Conservation (phyloP, 2,888 invertebrate genomes). For the Galerucella calmariensis region DNA sequence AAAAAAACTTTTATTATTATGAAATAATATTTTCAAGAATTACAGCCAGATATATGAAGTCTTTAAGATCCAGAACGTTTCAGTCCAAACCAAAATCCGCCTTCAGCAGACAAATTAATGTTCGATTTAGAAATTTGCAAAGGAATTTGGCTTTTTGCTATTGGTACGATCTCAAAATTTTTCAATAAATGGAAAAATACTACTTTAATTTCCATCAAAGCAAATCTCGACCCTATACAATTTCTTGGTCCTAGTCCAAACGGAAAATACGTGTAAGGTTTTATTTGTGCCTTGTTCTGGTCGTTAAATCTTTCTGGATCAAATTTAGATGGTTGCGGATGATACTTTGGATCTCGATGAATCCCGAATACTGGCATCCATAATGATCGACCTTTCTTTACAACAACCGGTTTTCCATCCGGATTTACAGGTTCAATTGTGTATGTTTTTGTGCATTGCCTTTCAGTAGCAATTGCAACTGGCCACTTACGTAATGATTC, state of each 20-base stretch:
- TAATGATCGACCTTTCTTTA: constrained; percentile 49
- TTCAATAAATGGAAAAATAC: constrained; percentile 55
- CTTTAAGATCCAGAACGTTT: constrained; percentile 29
- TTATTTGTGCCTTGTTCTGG: constrained; percentile 61
- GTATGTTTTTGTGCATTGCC: constrained; percentile 66
- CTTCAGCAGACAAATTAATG: constrained; percentile 47
- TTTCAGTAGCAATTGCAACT: constrained; percentile 57
- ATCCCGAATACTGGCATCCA: constrained; percentile 59
- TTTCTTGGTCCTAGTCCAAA: constrained; percentile 69
- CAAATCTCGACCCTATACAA: constrained; percentile 66
- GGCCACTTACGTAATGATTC: constrained; percentile 68
- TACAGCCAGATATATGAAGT: too few relatives aligned
- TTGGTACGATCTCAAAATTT: constrained; percentile 55
- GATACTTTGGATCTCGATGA: constrained; percentile 64
- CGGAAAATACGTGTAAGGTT: constrained; percentile 67
- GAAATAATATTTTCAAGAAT: too few relatives aligned
- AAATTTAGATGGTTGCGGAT: constrained; percentile 65
- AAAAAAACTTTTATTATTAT: too few relatives aligned
- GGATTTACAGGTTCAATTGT: constrained; percentile 52
- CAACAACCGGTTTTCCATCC: constrained; percentile 47
- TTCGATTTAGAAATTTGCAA: constrained; percentile 46
- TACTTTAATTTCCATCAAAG: constrained; percentile 57
- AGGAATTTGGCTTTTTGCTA: constrained; percentile 56
- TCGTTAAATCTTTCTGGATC: constrained; percentile 63
- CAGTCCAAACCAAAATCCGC: constrained; percentile 55